Percentiles rank a stretch among this genome's conserved stretches.
Evolutionary conservation across 1,140 invertebrate genomes (phyloP).

Genomic region (Agrilus planipennis): DNA sequence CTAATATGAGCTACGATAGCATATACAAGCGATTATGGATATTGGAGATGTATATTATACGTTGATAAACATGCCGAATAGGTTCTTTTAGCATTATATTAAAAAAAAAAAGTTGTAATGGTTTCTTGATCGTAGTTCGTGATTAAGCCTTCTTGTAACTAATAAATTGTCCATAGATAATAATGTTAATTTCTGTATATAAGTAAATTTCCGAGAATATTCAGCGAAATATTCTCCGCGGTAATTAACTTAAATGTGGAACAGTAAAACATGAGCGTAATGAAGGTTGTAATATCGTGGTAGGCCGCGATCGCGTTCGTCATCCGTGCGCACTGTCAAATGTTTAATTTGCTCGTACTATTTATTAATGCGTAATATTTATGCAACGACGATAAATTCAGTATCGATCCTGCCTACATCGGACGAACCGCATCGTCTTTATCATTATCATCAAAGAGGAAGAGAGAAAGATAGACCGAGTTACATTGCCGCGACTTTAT

Average conservation of each 20-base stretch:
- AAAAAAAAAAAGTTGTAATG: neutral
- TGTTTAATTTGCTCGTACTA: constrained; percentile 29
- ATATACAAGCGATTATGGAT: too few species aligned
- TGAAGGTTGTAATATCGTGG: constrained; percentile 13
- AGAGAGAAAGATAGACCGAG: neutral
- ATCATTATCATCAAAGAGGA: constrained; percentile 8
- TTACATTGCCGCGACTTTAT: neutral
- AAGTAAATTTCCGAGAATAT: too few species aligned
- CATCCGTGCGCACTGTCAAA: constrained; percentile 27
- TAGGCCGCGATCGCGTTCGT: constrained; percentile 21
- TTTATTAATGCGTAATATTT: constrained; percentile 30
- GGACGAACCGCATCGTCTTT: constrained; percentile 14
- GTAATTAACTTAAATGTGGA: too few species aligned
- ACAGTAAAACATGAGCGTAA: too few species aligned
- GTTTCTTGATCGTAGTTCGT: too few species aligned
- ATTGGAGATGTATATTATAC: neutral
- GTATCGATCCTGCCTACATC: constrained; percentile 11
- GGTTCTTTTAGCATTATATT: neutral
- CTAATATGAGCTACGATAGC: too few species aligned
- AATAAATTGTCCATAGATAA: too few species aligned
- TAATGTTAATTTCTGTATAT: too few species aligned
- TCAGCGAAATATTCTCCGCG: too few species aligned
- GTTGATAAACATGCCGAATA: neutral
- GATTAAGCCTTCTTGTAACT: too few species aligned
- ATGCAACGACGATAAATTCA: constrained; percentile 22